Base-by-base conservation (phyloP, 2,797 vertebrate genomes). In the Sebastes minor region DNA sequence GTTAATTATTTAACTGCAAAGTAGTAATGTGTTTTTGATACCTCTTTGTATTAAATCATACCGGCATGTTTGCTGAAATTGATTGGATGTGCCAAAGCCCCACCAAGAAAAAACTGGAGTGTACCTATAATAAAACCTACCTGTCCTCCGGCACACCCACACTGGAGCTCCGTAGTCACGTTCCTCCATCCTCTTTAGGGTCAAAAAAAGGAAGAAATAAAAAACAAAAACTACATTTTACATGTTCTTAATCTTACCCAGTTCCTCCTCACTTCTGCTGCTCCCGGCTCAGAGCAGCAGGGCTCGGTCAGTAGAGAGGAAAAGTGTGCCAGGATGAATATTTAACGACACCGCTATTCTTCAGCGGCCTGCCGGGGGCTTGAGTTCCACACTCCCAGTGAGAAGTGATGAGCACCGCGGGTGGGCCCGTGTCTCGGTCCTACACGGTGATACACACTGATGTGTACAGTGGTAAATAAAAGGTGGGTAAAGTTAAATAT, bases 311-410 rank as follows among this genome's bases (percentile, higher is more conserved):
- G 76, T n/a, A n/a, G 79, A 77, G 78, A 79, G 71, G 76, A 69
- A 72, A 87, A 86, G 66, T 82, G 88, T 80, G 87, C 82, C 83
- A 76, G 90, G 89, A 94, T 95, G 88, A 94, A 94, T 94, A 92
- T 95, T 95, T 95, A 88, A 95, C 89, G 91, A 93, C 33, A 93
- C 33, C 12, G 78, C 91, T 90, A 94, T 94, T 95, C 91, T 95
- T 88, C 82, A 57, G 57, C 59, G 87, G 25, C 62, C 78, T 78
- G 65, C 88, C 86, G 82, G 85, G 91, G 92, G 93, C 87, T 94
- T 94, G 90, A 91, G 92, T 92, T 95, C 93, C 93, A 81, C 91
- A 74, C 87, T 78, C 30, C 79, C 79, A 80, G 78, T 63, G 90
- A 86, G 91, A 90, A 78, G 23, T 86, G 88, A 85, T 84, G 86